Evolutionary conservation across 92 coral and sea anemone genomes (phyloP).

Genomic region (Phenganax subtilis): DNA sequence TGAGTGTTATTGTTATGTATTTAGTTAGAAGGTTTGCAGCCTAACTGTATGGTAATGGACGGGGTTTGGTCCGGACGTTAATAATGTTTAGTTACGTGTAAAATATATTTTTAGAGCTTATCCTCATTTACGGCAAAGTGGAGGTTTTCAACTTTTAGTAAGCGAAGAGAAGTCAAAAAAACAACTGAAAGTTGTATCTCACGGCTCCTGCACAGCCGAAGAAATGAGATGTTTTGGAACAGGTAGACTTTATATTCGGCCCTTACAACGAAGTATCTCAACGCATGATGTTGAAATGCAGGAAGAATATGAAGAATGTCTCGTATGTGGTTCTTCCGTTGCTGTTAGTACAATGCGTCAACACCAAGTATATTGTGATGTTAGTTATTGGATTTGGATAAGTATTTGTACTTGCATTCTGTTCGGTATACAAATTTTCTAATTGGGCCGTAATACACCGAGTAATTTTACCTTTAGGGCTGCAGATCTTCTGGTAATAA

Average conservation of each 20-base stretch:
- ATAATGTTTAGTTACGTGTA: background rate
- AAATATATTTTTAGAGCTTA: too few species aligned
- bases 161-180: too few species aligned
- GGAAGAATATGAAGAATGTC: conserved; percentile 46
- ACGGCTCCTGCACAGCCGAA: conserved; percentile 46
- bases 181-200: conserved; percentile 18
- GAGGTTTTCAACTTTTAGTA: too few species aligned
- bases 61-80: background rate
- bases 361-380: conserved; percentile 32
- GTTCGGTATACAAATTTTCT: too few species aligned
- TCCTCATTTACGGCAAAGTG: too few species aligned
- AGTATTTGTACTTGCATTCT: background rate
- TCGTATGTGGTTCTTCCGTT: conserved; percentile 38
- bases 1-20: too few species aligned
- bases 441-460: too few species aligned
- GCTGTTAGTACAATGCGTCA: conserved; percentile 40
- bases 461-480: too few species aligned
- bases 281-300: background rate
- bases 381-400: background rate
- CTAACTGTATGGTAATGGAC: too few species aligned
- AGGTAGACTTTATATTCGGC: conserved; percentile 54
- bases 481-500: too few species aligned
- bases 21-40: too few species aligned
- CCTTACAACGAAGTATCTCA: conserved; percentile 45
- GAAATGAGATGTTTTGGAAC: conserved; percentile 53